These are phyloP conservation scores for Sterrhoptilus dennistouni DNA, from an alignment of 2,113 vertebrate genomes.

Conservation along the genomic window DNA sequence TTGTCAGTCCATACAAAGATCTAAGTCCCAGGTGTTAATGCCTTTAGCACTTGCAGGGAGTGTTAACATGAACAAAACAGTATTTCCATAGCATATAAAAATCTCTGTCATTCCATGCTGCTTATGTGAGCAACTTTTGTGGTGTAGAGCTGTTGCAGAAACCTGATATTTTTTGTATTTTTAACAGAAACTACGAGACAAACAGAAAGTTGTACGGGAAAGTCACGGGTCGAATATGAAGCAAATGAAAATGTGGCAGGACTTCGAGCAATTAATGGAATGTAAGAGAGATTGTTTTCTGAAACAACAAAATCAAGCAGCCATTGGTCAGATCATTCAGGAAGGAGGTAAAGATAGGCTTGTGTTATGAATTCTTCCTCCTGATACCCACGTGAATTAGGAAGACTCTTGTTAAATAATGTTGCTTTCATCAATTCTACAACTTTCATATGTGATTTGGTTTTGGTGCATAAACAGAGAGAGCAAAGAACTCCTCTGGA, in stretches of 20 bases:
- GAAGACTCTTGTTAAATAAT: background rate
- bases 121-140: background rate
- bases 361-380: conserved; percentile 77
- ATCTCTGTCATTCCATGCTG: background rate
- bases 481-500: background rate
- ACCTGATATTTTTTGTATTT: background rate
- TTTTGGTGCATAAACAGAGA: background rate
- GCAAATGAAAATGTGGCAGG: conserved; percentile 95
- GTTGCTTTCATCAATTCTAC: background rate
- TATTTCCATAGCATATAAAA: background rate
- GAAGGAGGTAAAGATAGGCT: conserved; percentile 91
- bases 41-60: background rate
- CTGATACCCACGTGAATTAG: background rate
- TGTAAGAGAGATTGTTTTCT: conserved; percentile 92
- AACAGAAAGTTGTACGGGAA: conserved; percentile 90
- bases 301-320: conserved; percentile 83
- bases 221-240: conserved; percentile 90
- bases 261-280: conserved; percentile 89
- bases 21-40: background rate
- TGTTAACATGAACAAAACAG: background rate
- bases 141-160: background rate
- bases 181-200: conserved; percentile 89
- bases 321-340: conserved; percentile 90
- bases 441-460: background rate
- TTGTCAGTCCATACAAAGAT: background rate